These are phyloP conservation scores for Clivina fossor DNA, from an alignment of 2,888 invertebrate genomes.

Conservation along the genomic window DNA sequence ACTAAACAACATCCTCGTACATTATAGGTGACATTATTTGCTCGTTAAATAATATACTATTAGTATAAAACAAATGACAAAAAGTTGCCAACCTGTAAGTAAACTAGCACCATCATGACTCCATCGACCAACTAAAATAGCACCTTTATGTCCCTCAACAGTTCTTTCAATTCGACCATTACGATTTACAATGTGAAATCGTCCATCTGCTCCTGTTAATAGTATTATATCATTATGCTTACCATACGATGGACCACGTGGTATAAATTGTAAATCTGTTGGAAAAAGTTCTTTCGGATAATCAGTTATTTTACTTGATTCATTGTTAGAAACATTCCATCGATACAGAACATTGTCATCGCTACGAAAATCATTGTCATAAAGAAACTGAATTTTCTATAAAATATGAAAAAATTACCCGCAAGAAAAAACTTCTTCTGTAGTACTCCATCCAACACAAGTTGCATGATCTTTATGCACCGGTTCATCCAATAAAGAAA, in stretches of 20 bases:
- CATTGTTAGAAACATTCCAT: slow-evolving; percentile 84
- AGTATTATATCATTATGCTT: slow-evolving; percentile 77
- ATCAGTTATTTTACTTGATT: slow-evolving; percentile 74
- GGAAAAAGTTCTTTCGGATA: slow-evolving; percentile 84
- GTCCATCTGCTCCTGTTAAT: slow-evolving; percentile 86
- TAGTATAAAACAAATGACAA: no score
- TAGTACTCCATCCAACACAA: slow-evolving; percentile 90
- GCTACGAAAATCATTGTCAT: no score
- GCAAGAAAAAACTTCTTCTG: slow-evolving; percentile 90
- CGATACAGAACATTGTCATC: slow-evolving; percentile 88
- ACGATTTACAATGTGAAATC: slow-evolving; percentile 85
- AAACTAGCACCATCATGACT: slow-evolving; percentile 94
- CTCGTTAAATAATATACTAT: no score
- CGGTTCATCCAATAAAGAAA: slow-evolving; percentile 72
- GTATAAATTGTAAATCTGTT: slow-evolving; percentile 87
- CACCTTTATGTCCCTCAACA: slow-evolving; percentile 90
- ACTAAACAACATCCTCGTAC: no score
- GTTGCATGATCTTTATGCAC: slow-evolving; percentile 79
- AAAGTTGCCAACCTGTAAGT: slow-evolving; percentile 69
- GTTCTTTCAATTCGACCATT: slow-evolving; percentile 90
- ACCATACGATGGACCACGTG: slow-evolving; percentile 57
- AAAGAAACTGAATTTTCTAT: no score
- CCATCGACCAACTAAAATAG: slow-evolving; percentile 88
- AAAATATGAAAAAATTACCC: slow-evolving; percentile 58
- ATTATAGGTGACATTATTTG: no score